Base-by-base conservation (phyloP, 2,888 invertebrate genomes). In the Scaeva pyrastri region DNA sequence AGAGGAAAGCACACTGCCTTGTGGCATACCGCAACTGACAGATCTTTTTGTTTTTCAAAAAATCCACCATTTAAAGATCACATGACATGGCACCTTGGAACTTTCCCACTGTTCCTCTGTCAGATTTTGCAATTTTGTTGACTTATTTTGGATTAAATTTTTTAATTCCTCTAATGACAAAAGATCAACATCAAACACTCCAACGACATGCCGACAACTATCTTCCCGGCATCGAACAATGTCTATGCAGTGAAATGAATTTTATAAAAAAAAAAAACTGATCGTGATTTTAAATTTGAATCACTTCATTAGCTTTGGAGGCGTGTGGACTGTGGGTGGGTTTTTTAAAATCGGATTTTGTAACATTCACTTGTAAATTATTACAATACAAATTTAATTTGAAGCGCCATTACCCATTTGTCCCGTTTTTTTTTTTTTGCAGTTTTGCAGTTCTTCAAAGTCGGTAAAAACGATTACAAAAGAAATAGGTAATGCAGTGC, bases 361-460 rank as follows among this genome's bases (percentile, higher is more conserved):
- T 26, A 39, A 52, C 26, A 14, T 26, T 21, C 7, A 80, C 16
- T 50, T 52, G 68, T 68, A 68, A 68, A 52, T 23, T 68, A 39
- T 52, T 39, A 48, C 7, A 45, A 55, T 23, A 48, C 72, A 52
- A 50, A 78, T 43, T 70, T 79, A 79, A 74, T 83, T 83, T 58
- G 70, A 79, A 55, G 62, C 73, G 60, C 72, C 50, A 73, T 73
- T 50, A 31, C 31, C 6, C 31, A 31, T 7, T 8, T 8, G 31
- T 8, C 31, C 26, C 26, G 8, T 31, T 7, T 31, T 31, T 31
- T 7, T 7, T 31, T 31, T 8, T n/a, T n/a, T n/a, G n/a, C n/a
- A n/a, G n/a, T n/a, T n/a, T n/a, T n/a, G n/a, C 60, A 78, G 11
- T 36, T 41, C 41, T 31, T 70, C 26, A 76, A 39, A 64, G 58